These are phyloP conservation scores for Anas acuta DNA, from an alignment of 2,797 vertebrate genomes.

Conservation along the genomic window DNA sequence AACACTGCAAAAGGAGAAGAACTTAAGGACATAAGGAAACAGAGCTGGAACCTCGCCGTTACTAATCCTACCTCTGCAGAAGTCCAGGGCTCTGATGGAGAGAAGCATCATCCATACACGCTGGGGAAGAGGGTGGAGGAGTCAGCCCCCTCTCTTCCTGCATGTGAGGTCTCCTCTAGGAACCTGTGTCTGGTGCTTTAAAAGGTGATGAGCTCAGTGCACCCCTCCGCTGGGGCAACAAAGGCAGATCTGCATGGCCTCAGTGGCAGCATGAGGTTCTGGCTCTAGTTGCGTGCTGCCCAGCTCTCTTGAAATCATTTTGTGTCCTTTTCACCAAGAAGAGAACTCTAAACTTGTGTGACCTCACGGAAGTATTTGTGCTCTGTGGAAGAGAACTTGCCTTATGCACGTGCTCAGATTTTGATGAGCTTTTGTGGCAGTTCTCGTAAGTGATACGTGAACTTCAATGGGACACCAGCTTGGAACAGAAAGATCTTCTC, in stretches of 20 bases:
- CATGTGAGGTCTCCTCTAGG: not conserved
- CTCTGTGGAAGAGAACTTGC: not conserved
- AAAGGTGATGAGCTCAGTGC: not conserved
- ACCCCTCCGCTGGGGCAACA: not conserved
- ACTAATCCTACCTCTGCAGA: not conserved
- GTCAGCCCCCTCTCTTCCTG: not conserved
- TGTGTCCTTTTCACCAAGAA: not conserved
- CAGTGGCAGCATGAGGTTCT: not conserved
- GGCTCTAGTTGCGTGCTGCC: not conserved
- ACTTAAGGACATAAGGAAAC: not conserved
- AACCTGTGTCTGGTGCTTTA: not conserved
- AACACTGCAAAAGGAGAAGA: not conserved
- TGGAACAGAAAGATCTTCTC: not conserved
- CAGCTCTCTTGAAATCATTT: not conserved
- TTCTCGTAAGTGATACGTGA: not conserved
- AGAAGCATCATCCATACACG: rapidly evolving
- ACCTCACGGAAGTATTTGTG: not conserved
- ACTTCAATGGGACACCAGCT: not conserved
- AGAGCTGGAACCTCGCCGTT: not conserved
- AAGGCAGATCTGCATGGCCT: not conserved
- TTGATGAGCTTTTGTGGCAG: not conserved
- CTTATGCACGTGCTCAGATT: not conserved
- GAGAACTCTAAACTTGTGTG: not conserved
- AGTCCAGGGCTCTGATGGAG: not conserved
- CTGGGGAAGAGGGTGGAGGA: not conserved